phyloP scores from a whole-genome alignment of 2,797 vertebrate species.

The Coranthus polyacanthus region DNA sequence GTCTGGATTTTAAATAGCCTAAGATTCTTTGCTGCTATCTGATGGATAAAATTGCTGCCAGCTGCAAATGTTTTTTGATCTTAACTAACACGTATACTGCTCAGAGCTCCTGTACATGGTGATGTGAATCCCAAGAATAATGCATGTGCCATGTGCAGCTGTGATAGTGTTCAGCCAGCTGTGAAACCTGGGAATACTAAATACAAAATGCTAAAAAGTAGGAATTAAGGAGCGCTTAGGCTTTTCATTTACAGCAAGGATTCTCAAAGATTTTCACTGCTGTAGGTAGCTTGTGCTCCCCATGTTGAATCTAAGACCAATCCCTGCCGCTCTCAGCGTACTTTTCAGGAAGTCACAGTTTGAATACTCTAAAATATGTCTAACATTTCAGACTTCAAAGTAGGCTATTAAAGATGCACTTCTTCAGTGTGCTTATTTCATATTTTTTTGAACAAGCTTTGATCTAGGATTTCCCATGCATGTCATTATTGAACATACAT shows the following conservation, averaged over 20 bases:
- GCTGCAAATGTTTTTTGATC: slow-evolving; percentile 37
- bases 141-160: slow-evolving; percentile 12
- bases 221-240: slow-evolving; percentile 34
- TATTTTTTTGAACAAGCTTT: slow-evolving; percentile 51
- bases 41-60: slow-evolving; percentile 31
- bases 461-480: slow-evolving; percentile 45
- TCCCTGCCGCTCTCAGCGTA: slow-evolving; percentile 26
- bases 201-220: slow-evolving; percentile 21
- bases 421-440: slow-evolving; percentile 36
- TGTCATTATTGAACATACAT: slow-evolving; percentile 32
- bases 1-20: slow-evolving; percentile 40
- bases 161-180: slow-evolving; percentile 27
- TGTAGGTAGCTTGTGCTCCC: slow-evolving; percentile 29
- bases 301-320: slow-evolving; percentile 36
- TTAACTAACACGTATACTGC: slow-evolving; percentile 36
- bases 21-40: slow-evolving; percentile 29
- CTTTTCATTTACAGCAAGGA: slow-evolving; percentile 37
- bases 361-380: slow-evolving; percentile 60
- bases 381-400: slow-evolving; percentile 71
- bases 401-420: slow-evolving; percentile 38
- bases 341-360: slow-evolving; percentile 57
- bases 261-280: slow-evolving; percentile 23
- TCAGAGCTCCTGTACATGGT: slow-evolving; percentile 12
- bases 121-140: slow-evolving; percentile 28
- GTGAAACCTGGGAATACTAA: slow-evolving; percentile 21